Evolutionary conservation across 2,797 vertebrate species (phyloP), one percentile per base, ranked within the genome.

Genomic region (Muraenolepis orangiensis): DNA sequence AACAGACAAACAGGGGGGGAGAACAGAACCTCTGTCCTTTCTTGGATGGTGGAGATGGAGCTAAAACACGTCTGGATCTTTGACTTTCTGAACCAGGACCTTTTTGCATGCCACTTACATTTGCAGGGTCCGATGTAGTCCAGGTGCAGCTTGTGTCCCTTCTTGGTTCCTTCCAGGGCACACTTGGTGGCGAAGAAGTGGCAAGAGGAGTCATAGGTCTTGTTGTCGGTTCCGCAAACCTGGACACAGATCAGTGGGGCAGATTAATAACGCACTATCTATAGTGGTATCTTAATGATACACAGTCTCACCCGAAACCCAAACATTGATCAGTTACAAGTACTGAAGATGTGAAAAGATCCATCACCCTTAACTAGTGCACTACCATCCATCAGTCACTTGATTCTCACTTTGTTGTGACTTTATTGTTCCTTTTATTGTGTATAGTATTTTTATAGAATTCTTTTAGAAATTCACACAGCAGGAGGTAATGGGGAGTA

Each of bases 51-150:
- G n/a, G 23, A 8, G 42, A n/a, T 64, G n/a, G n/a, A 64, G 57
- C 57, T 64, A 10, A 57, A 57, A 51, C 4, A 51, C 20, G 16
- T 51, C 42, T 18, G 42, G 42, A 51, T 51, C 20, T 20, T n/a
- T 5, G 51, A 66, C 61, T 16, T 29, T 18, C 26, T 31, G 51
- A 57, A 70, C 1, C 13, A 31, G 20, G 72, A 20, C 8, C 11
- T 12, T 64, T 23, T 20, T n/a, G 10, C 10, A 20, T n/a, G 10
- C 10, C n/a, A 57, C 95, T 96, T 88, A 99, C 98, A 88, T 96
- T 99, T 99, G 95, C 98, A 99, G 81, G 97, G 93, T 74, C 98
- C 98, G 0, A 98, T 97, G 93, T 99, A 99, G 93, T 99, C 98
- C 74, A 99, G 91, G 91, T 99, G 98, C 89, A 99, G 95, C 81